Percentiles rank a stretch among this genome's conserved stretches.
phyloP scores from a whole-genome alignment of 1,140 invertebrate species.

The Drosophila aff. region DNA sequence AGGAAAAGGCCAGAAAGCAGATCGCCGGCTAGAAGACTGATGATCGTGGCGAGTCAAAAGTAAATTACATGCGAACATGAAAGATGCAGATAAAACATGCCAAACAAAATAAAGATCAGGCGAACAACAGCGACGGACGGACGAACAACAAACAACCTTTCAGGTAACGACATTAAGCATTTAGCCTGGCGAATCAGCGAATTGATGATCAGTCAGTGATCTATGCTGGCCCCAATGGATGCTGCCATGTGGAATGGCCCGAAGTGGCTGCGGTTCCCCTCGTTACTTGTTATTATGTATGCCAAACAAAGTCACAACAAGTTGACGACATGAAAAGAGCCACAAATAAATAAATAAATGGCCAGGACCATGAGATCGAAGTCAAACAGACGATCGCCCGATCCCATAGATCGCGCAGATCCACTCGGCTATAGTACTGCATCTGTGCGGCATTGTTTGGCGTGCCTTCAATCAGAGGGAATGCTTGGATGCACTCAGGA shows the following conservation, averaged over 20 bases:
- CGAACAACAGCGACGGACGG: slow-evolving; percentile 29
- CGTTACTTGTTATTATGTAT: slow-evolving; percentile 76
- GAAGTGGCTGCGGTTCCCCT: slow-evolving; percentile 19
- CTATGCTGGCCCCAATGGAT: slow-evolving; percentile 59
- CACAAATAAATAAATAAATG: slow-evolving; percentile 69
- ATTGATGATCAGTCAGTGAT: slow-evolving; percentile 78
- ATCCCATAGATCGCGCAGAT: slow-evolving; percentile 46
- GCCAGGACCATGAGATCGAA: slow-evolving; percentile 54
- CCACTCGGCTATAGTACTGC: slow-evolving; percentile 5
- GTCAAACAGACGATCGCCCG: slow-evolving; percentile 36
- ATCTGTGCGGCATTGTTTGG: slow-evolving; percentile 56
- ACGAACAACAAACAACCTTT: slow-evolving; percentile 32
- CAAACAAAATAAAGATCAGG: slow-evolving; percentile 76
- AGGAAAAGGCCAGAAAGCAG: slow-evolving; percentile 13
- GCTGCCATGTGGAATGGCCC: slow-evolving; percentile 15
- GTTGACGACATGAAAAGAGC: slow-evolving; percentile 64
- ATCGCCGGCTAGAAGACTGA: slow-evolving; percentile 34
- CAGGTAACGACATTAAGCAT: slow-evolving; percentile 67
- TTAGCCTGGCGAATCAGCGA: slow-evolving; percentile 60
- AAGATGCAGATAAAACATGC: slow-evolving; percentile 82
- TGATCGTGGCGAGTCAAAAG: slow-evolving; percentile 60
- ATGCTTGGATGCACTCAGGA: slow-evolving; percentile 19
- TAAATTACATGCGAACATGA: slow-evolving; percentile 82
- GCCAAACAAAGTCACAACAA: slow-evolving; percentile 84
- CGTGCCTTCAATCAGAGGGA: slow-evolving; percentile 70